These are phyloP conservation scores for Morpho helenor DNA, from an alignment of 2,888 invertebrate genomes.

Conservation along the genomic window DNA sequence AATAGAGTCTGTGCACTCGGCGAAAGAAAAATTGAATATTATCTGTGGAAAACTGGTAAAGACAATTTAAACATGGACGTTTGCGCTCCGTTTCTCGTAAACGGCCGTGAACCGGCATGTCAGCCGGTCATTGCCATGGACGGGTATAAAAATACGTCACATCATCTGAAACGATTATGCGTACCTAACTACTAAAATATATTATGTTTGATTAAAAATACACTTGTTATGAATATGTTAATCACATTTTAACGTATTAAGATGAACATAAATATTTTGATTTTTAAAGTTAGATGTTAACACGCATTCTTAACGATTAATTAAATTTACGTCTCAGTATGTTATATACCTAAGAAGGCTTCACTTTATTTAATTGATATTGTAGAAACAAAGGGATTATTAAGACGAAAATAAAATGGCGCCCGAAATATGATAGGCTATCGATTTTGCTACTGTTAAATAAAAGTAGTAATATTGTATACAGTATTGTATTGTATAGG, in stretches of 20 bases:
- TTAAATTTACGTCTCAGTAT: no score
- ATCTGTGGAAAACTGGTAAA: constrained; percentile 25
- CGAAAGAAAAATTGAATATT: constrained; percentile 26
- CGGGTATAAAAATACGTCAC: constrained; percentile 69
- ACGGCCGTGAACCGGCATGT: constrained; percentile 70
- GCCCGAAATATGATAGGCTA: no score
- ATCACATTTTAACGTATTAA: constrained; percentile 10
- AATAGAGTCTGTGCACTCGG: constrained; percentile 40
- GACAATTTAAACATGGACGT: constrained; percentile 25
- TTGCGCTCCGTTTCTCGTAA: constrained; percentile 42
- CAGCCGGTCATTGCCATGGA: constrained; percentile 71
- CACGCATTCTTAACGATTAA: no score
- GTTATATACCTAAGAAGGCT: no score
- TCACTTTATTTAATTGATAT: no score
- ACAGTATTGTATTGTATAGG: no score
- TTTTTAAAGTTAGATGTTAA: no score
- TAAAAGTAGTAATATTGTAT: no score
- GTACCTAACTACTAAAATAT: constrained; percentile 4
- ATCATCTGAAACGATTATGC: constrained; percentile 37
- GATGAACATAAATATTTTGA: background rate
- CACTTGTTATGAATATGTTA: constrained; percentile 11
- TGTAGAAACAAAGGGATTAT: no score
- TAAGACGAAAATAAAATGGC: no score
- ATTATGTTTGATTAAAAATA: constrained; percentile 14
- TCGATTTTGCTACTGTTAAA: no score